Conservation (phyloP, 1,140 invertebrate species). For the Calliphora vicina region DNA sequence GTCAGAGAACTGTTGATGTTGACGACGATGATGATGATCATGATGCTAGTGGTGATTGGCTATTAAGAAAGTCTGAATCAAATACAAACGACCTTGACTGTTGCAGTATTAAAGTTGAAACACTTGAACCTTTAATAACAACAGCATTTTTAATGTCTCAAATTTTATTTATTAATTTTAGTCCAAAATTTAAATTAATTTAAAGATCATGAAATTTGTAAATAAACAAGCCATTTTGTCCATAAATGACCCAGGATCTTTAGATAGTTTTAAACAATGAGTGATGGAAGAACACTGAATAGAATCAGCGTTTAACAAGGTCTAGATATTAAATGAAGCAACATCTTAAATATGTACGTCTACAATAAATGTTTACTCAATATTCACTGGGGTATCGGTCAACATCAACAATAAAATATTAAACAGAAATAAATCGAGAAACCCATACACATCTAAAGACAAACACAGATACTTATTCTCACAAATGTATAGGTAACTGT, state of each 20-base stretch:
- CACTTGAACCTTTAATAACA: background rate
- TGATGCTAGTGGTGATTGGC: background rate
- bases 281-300: too few relatives aligned
- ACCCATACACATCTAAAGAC: background rate
- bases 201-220: too few relatives aligned
- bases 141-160: too few relatives aligned
- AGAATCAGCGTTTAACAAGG: too few relatives aligned
- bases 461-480: background rate
- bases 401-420: background rate
- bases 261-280: too few relatives aligned
- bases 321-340: too few relatives aligned
- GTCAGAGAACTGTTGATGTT: background rate
- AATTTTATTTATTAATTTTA: too few relatives aligned
- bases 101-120: background rate
- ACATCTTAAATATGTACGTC: background rate
- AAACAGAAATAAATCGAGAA: background rate
- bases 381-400: background rate
- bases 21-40: background rate
- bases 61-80: background rate
- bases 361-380: background rate
- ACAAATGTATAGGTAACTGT: background rate
- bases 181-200: too few relatives aligned
- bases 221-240: too few relatives aligned
- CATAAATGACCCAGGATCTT: too few relatives aligned
- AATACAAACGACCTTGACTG: conserved; percentile 1